These are phyloP conservation scores for Heliconius melpomene DNA, from an alignment of 1,140 invertebrate genomes.

Conservation along the genomic window DNA sequence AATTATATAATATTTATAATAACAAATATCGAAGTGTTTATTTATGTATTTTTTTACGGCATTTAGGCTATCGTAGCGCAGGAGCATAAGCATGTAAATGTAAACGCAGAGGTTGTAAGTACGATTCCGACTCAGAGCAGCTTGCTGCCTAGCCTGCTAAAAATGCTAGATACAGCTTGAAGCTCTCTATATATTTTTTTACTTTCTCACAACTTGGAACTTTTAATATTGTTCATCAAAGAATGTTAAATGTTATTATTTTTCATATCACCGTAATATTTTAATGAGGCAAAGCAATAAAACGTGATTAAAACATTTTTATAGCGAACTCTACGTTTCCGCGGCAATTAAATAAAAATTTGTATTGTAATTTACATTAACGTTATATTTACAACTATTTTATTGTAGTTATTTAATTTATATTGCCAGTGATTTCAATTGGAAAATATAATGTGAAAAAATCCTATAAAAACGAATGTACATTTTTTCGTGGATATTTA, in stretches of 20 bases:
- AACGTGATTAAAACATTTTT: background rate
- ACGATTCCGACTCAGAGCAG: too few relatives aligned
- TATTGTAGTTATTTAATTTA: background rate
- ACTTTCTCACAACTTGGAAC: background rate
- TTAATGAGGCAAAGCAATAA: slow-evolving; percentile 2
- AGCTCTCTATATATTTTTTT: too few relatives aligned
- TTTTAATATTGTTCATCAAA: background rate
- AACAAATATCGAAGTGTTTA: too few relatives aligned
- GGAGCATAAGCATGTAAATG: too few relatives aligned
- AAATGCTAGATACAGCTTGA: too few relatives aligned
- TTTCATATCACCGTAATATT: slow-evolving; percentile 3
- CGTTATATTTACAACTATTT: background rate
- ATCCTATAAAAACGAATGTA: background rate
- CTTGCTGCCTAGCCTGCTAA: too few relatives aligned
- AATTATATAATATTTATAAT: too few relatives aligned
- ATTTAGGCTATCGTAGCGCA: too few relatives aligned
- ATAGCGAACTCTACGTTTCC: background rate
- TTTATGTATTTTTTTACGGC: too few relatives aligned
- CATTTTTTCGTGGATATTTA: too few relatives aligned
- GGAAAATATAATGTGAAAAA: background rate
- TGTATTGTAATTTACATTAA: slow-evolving; percentile 3
- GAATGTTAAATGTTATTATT: background rate
- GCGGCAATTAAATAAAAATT: background rate
- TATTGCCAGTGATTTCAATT: background rate
- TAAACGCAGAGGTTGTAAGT: too few relatives aligned